Base-by-base conservation (phyloP, 2,888 invertebrate species). In the Mimumesa dahlbomi region DNA sequence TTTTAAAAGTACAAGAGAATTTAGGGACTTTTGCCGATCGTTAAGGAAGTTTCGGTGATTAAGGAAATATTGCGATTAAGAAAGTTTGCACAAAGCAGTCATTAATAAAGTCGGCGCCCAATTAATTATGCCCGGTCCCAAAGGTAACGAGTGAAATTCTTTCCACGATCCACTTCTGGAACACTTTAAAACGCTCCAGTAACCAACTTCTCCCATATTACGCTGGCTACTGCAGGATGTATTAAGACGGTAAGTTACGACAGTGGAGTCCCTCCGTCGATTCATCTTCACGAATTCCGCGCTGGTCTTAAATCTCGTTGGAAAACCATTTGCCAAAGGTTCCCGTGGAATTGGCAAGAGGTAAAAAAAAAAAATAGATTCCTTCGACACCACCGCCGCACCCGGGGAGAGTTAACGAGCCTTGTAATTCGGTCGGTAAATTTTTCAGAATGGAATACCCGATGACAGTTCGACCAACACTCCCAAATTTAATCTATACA, bases 241-340 rank as follows among this genome's bases (percentile, higher is more conserved):
- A 66, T 64, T 62, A 64, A 59, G 62, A 38, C 49, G 50, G 43
- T 70, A 53, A 77, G 49, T 73, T 70, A 77, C 67, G 48, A 31
- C 42, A 40, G 13, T 25, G 16, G 29, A 61, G 40, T 48, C 48
- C 52, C 48, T 31, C 21, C 61, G 46, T 50, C 70, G 52, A 70
- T 67, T 68, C 72, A 57, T 76, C 72, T 75, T 56, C 68, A 40
- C 43, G 67, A 75, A 75, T 68, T 67, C 58, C 58, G 42, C 46
- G 46, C 18, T 19, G 40, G 36, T 50, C 48, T 67, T 75, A 72
- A 75, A 66, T 71, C 66, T 46, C 31, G 31, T 42, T 38, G 62
- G 58, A 68, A 65, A 67, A 58, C 49, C 42, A 18, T 52, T 54
- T 42, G 19, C 48, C 45, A n/a, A 0, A n/a, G n/a, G n/a, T n/a